Evolutionary conservation across 2,888 invertebrate species (phyloP), one percentile per base, ranked within the genome.

Genomic region (Coenonympha arcania): DNA sequence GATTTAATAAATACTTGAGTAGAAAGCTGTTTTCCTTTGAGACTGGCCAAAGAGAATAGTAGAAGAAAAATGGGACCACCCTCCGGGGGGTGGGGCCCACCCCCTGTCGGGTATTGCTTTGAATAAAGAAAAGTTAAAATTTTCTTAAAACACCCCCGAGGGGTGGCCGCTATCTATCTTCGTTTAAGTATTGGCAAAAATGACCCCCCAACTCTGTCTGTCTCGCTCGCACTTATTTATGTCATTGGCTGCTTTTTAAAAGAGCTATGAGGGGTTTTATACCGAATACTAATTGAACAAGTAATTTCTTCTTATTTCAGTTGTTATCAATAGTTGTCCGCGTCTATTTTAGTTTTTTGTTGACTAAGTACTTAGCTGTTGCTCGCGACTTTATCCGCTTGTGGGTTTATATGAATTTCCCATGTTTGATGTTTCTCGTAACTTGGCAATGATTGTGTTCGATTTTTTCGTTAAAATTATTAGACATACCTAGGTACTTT

Each of bases 81-180:
- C 68, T 31, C 50, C 50, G 54, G 62, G 60, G 56, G 52, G 61
- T 58, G 55, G 57, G 49, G 45, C 31, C 52, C 59, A 68, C 60
- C 54, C 66, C 56, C 53, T 40, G 50, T 60, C 60, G 61, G 69
- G 70, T 65, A 65, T 63, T 57, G 69, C 71, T 65, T 69, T 74
- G 83, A 81, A 85, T 85, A 86, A 86, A 85, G 85, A 85, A 85
- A 86, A 86, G 79, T 86, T 85, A 83, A 85, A 86, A 86, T 85
- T 85, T 83, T 83, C 83, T 81, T 79, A 72, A 76, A 79, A 73
- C 74, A 65, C 76, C 73, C 66, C 66, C 34, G 45, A 55, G 44
- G 74, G 72, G 75, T 69, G 66, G 72, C 57, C 57, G 60, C 77
- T 80, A 81, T 84, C 85, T 83, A 73, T 83, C 84, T 84, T 85